Base-by-base conservation (phyloP, 92 coral and sea anemone genomes). In the Epizoanthus illoricatus region DNA sequence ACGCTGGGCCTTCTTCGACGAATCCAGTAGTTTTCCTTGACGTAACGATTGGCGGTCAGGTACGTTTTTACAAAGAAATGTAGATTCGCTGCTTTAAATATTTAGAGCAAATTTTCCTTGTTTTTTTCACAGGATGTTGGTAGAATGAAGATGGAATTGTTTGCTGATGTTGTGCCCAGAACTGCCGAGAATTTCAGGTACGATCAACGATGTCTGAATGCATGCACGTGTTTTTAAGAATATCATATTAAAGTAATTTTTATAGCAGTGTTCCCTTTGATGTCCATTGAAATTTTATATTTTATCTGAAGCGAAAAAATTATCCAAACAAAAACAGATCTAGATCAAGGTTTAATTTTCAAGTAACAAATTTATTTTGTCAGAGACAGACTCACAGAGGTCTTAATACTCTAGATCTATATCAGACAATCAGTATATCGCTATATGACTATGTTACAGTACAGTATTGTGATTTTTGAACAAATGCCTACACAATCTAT, bases 171-270 rank as follows among this genome's bases (percentile, higher is more conserved):
- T 69, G 98, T 91, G 1, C 98, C 98, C 4, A 95, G 87, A 85
- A 95, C 98, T 5, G 97, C 98, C 4, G 98, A 95, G 60, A 95
- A 95, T 65, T 89, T 95, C 65, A 86, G 98, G 98, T 93, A 56
- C 17, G 69, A 11, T 49, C 43, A 7, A 45, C 55, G 0, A 36
- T 80, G 42, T 2, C 23, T 7, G 18, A 17, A 49, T 20, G 28
- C 5, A 18, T 10, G 33, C 68, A 21, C 23, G 68, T 19, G 12
- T 18, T 19, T 19, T 2, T 63, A 2, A 11, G 33, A 15, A 9
- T 58, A 15, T 20, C 16, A 9, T 2, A 28, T 60, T 7, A 19
- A 4, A 60, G 12, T 60, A 4, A 3, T 60, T 0, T 60, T 28
- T 28, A 2, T 28, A 28, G 36, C 36, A 28, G 36, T 28, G 36